Base-by-base conservation (phyloP, 2,888 invertebrate species). In the Leptinotarsa peninsularis region DNA sequence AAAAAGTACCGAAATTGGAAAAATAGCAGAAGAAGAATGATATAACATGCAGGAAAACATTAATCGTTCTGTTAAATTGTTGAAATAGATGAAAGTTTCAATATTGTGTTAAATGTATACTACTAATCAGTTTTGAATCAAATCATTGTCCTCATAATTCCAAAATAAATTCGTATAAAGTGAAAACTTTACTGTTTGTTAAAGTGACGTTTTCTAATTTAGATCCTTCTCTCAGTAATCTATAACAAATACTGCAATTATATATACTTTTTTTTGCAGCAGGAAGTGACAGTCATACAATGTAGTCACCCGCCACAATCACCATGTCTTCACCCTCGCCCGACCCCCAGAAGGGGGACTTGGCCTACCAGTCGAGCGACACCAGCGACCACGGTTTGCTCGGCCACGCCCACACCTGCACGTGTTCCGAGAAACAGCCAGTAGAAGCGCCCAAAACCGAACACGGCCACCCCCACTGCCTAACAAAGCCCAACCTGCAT, bases 361-460 rank as follows among this genome's bases (percentile, higher is more conserved):
- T 86, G 76, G 81, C 86, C 49, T 88, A 88, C 79, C 88, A 86
- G 78, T 84, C 87, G 23, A 87, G 87, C 80, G 87, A 88, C 74
- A 82, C 85, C 50, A 87, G 86, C 80, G 88, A 88, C 72, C 87
- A 87, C 76, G 85, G 84, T 13, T 81, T 87, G n/a, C 81, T 87
- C 21, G 80, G 78, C 17, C 87, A 87, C 76, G 77, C 81, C 7
- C 86, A 87, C 78, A 72, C 79, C 3, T 81, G 83, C 68, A 82
- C 84, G 33, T 88, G 88, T 76, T 81, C 80, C 23, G 87, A 88
- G 49, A 84, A 85, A 79, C 67, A 80, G 70, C 74, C 78, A 71
- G 69, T 79, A 60, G 85, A 86, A 66, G 72, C 81, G 21, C 77
- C 83, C 68, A 86, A 86, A 83, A 84, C 84, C 79, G 86, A 86